Evolutionary conservation across 92 coral and sea anemone species (phyloP).

Genomic region (Palythoa grandiflora): DNA sequence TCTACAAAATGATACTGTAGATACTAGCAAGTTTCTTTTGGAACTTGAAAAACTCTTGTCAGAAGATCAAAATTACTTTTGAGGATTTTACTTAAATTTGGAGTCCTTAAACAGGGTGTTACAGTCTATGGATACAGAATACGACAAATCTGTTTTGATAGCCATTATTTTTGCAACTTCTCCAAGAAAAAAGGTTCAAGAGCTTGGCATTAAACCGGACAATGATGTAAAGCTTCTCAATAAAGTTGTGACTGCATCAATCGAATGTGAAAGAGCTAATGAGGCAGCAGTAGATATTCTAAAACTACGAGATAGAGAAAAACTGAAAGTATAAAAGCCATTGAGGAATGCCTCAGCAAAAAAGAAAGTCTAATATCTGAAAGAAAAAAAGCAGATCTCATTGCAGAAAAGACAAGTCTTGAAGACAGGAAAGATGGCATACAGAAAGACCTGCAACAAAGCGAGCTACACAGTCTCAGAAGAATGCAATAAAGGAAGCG

Average conservation of each 20-base stretch:
- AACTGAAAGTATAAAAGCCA: constrained; percentile 44
- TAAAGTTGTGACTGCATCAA: constrained; percentile 55
- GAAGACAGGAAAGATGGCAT: constrained; percentile 42
- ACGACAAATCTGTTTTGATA: constrained; percentile 52
- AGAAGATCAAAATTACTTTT: constrained; percentile 29
- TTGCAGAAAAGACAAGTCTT: constrained; percentile 46
- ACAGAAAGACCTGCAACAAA: constrained; percentile 16
- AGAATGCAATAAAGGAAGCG: constrained; percentile 43
- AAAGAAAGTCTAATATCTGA: constrained; percentile 59
- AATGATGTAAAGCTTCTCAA: constrained; percentile 42
- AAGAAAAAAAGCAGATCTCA: constrained; percentile 54
- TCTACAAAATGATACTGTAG: constrained; percentile 71
- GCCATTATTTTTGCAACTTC: constrained; percentile 54
- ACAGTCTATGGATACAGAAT: constrained; percentile 63
- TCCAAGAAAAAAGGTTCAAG: constrained; percentile 40
- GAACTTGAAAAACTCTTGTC: constrained; percentile 59
- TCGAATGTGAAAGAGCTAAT: constrained; percentile 55
- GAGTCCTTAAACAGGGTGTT: constrained; percentile 55
- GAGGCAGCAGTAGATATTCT: constrained; percentile 53
- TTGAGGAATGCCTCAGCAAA: constrained; percentile 37
- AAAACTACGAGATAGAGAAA: constrained; percentile 45
- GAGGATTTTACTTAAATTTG: constrained; percentile 57
- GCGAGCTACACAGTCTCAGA: constrained; percentile 43
- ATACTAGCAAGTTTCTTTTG: constrained; percentile 62
- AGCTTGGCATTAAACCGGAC: constrained; percentile 62